Percentiles rank a stretch among this genome's conserved stretches.
Evolutionary conservation across 1,140 invertebrate species (phyloP).

Genomic region (Drosophila albomicans): DNA sequence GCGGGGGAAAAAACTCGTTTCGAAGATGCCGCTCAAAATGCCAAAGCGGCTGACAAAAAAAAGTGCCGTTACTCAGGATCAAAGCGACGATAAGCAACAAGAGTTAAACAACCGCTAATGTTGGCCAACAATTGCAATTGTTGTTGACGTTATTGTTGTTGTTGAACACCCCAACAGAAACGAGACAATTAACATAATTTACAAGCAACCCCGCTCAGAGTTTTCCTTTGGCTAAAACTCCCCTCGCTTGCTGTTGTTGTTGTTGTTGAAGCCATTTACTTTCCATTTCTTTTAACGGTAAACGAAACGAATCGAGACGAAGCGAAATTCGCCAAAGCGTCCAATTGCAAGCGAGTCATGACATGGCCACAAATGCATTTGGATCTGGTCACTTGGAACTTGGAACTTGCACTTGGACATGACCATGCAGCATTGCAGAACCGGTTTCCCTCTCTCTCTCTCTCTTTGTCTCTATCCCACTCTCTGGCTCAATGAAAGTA

Average conservation of each 20-base stretch:
- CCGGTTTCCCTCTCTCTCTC: slow-evolving; percentile 47
- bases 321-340: slow-evolving; percentile 64
- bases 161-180: slow-evolving; percentile 27
- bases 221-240: not conserved
- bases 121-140: slow-evolving; percentile 11
- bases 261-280: slow-evolving; percentile 56
- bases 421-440: slow-evolving; percentile 58
- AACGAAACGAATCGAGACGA: slow-evolving; percentile 37
- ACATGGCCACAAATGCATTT: slow-evolving; percentile 32
- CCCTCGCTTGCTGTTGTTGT: slow-evolving; percentile 23
- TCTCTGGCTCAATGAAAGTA: slow-evolving; percentile 72
- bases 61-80: slow-evolving; percentile 71
- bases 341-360: slow-evolving; percentile 47
- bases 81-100: slow-evolving; percentile 38
- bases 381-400: slow-evolving; percentile 38
- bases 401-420: slow-evolving; percentile 41
- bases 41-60: slow-evolving; percentile 27
- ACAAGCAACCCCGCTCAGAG: slow-evolving; percentile 51
- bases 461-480: not conserved
- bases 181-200: slow-evolving; percentile 78
- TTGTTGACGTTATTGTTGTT: not conserved
- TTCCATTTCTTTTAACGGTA: slow-evolving; percentile 81
- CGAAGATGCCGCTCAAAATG: slow-evolving; percentile 35
- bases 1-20: slow-evolving; percentile 8
- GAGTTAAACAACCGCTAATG: slow-evolving; percentile 41